Conservation (phyloP, 2,888 invertebrate genomes). For the Aphodius granarius region DNA sequence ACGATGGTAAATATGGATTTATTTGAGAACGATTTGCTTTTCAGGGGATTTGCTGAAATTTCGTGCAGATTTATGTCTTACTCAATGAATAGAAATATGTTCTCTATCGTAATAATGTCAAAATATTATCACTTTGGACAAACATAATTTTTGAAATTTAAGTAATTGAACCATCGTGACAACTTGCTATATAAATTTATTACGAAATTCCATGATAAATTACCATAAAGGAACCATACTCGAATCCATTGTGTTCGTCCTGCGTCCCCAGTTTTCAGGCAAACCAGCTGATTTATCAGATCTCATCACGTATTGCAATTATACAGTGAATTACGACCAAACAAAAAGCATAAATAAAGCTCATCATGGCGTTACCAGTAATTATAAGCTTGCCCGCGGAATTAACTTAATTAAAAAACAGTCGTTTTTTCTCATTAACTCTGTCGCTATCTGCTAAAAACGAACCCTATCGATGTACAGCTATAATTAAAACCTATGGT, state of each 20-base stretch:
- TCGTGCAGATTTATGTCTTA: background rate
- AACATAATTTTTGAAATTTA: no score
- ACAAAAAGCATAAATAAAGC: background rate
- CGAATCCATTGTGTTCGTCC: background rate
- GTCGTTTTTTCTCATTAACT: slow-evolving; percentile 23
- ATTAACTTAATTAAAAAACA: slow-evolving; percentile 39
- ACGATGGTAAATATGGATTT: background rate
- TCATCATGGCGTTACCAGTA: background rate
- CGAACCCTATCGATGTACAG: background rate
- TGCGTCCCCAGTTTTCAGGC: background rate
- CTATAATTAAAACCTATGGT: background rate
- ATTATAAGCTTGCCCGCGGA: slow-evolving; percentile 29
- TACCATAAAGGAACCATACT: background rate
- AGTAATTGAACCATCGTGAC: no score
- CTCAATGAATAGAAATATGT: background rate
- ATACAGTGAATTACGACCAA: background rate
- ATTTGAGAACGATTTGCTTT: background rate
- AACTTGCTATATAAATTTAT: background rate
- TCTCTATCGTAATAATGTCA: no score
- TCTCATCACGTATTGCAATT: background rate
- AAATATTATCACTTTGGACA: no score
- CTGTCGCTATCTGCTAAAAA: background rate
- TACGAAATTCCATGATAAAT: background rate
- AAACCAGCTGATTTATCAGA: background rate
- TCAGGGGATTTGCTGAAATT: background rate